phyloP scores from a whole-genome alignment of 2,888 invertebrate species.

The Brachypterus glaber region DNA sequence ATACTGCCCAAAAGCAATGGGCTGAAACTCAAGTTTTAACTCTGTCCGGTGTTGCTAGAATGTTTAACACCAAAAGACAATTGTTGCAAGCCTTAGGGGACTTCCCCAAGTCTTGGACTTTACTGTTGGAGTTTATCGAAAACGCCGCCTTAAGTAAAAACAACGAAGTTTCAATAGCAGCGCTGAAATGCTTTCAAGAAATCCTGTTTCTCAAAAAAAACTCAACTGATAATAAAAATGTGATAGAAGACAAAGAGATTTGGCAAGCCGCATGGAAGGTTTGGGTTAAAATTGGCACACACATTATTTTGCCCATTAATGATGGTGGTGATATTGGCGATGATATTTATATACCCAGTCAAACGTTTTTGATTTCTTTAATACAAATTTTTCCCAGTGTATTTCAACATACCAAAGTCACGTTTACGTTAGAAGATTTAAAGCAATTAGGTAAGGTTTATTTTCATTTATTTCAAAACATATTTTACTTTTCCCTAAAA shows the following conservation, averaged over 20 bases:
- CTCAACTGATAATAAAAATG: slow-evolving; percentile 37
- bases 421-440: slow-evolving; percentile 64
- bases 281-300: slow-evolving; percentile 81
- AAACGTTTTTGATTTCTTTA: slow-evolving; percentile 86
- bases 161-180: slow-evolving; percentile 92
- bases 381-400: slow-evolving; percentile 94
- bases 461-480: too few relatives aligned
- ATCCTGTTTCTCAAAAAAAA: slow-evolving; percentile 63
- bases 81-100: slow-evolving; percentile 77
- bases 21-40: slow-evolving; percentile 94
- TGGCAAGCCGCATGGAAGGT: slow-evolving; percentile 80
- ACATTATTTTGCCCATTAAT: slow-evolving; percentile 55
- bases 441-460: slow-evolving; percentile 58
- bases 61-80: slow-evolving; percentile 83
- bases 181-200: slow-evolving; percentile 94
- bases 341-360: slow-evolving; percentile 78
- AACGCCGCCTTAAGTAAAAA: slow-evolving; percentile 86
- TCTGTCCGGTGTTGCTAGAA: slow-evolving; percentile 83
- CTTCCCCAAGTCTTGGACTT: slow-evolving; percentile 88
- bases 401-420: slow-evolving; percentile 69
- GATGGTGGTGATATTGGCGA: slow-evolving; percentile 33
- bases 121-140: slow-evolving; percentile 88
- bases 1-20: slow-evolving; percentile 99
- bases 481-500: too few relatives aligned
- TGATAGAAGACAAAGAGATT: slow-evolving; percentile 47